These are phyloP conservation scores for Oikopleura albicans DNA, from an alignment of 23 tunicate species.

Conservation along the genomic window DNA sequence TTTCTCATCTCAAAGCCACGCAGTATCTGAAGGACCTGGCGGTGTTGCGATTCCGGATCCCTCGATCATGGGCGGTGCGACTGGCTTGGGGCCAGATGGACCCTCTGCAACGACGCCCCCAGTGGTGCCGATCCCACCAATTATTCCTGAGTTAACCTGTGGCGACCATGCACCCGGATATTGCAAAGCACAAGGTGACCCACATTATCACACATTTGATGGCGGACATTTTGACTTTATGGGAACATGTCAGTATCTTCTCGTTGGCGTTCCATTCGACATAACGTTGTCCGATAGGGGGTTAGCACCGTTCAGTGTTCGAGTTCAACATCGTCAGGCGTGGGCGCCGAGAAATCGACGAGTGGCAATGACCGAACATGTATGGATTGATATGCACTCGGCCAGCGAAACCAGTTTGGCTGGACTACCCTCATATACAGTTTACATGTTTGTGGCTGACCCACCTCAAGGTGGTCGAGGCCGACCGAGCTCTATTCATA, in stretches of 20 bases:
- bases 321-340: not conserved
- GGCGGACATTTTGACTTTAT: constrained; percentile 35
- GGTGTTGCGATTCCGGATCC: too few relatives aligned
- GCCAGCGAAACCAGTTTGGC: not conserved
- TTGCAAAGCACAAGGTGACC: constrained; percentile 51
- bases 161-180: not conserved
- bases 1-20: too few relatives aligned
- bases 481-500: too few relatives aligned
- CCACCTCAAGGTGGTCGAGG: not conserved
- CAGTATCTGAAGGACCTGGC: too few relatives aligned
- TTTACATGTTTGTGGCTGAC: not conserved
- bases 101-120: too few relatives aligned
- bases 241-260: constrained; percentile 35
- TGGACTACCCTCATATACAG: not conserved
- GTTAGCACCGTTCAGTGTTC: not conserved
- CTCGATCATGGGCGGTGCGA: too few relatives aligned
- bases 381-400: not conserved
- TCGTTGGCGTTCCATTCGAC: constrained; percentile 15
- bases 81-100: too few relatives aligned
- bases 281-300: not conserved
- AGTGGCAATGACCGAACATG: not conserved
- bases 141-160: too few relatives aligned
- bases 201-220: constrained; percentile 48
- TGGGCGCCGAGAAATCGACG: not conserved
- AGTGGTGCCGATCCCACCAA: too few relatives aligned